Percentiles rank a stretch among this genome's conserved stretches.
Evolutionary conservation across 92 coral and sea anemone species (phyloP).

Genomic region (Parazoanthus darwini): DNA sequence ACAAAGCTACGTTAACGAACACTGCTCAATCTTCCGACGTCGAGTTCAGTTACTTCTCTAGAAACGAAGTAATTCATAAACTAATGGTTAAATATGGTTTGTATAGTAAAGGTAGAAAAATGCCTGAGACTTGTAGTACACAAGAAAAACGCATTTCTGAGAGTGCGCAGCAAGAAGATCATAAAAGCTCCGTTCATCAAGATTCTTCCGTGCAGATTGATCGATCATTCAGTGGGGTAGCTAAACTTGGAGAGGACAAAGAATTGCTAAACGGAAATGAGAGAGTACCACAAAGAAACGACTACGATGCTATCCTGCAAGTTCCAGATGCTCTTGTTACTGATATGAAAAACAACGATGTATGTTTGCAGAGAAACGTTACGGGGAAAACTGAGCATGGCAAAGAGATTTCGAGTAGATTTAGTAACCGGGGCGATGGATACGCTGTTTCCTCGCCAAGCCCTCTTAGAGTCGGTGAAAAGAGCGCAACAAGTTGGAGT

Average conservation of each 20-base stretch:
- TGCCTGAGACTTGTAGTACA: background rate
- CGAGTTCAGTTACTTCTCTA: slow-evolving; percentile 58
- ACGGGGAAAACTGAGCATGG: background rate
- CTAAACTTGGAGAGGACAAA: background rate
- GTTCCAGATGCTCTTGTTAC: background rate
- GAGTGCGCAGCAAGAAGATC: background rate
- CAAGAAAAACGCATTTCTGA: background rate
- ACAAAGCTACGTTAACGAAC: background rate
- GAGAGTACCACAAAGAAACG: background rate
- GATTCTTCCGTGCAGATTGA: background rate
- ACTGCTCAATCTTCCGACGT: slow-evolving; percentile 13
- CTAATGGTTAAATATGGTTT: slow-evolving; percentile 92
- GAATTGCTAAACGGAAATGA: background rate
- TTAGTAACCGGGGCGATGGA: background rate
- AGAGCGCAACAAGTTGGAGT: no score
- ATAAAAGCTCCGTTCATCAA: background rate
- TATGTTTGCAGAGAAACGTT: background rate
- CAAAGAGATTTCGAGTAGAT: background rate
- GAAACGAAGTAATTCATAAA: slow-evolving; percentile 86
- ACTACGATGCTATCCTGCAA: background rate
- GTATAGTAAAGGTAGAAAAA: slow-evolving; percentile 55
- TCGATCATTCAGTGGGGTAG: background rate
- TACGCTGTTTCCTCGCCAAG: background rate
- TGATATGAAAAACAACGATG: background rate
- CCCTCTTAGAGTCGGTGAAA: background rate